These are phyloP conservation scores for Cydia pomonella DNA, from an alignment of 1,140 invertebrate species.

Conservation along the genomic window DNA sequence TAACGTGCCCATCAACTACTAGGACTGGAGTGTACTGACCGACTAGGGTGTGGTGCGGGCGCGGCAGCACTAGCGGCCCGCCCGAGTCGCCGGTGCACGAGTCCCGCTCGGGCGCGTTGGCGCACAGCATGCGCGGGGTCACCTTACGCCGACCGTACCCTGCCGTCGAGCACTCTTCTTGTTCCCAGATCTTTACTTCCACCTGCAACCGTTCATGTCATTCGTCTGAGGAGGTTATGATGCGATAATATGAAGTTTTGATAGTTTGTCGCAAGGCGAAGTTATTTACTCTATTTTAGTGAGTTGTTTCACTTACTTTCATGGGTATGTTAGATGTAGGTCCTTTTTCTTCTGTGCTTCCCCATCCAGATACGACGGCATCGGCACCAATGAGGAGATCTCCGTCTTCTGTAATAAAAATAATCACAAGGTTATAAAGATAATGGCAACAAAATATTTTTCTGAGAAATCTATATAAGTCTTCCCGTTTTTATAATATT, in stretches of 20 bases:
- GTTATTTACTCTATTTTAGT: not conserved
- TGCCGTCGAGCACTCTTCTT: conserved; percentile 67
- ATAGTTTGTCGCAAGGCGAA: not conserved
- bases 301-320: conserved; percentile 61
- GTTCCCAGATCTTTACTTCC: conserved; percentile 71
- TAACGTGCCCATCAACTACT: no score
- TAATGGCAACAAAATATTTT: no score
- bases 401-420: conserved; percentile 75
- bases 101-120: conserved; percentile 85
- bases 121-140: conserved; percentile 90
- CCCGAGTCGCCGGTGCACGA: conserved; percentile 42
- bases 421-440: conserved; percentile 38
- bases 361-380: conserved; percentile 90
- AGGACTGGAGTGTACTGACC: no score
- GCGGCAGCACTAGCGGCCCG: no score
- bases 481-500: no score
- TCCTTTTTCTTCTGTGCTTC: conserved; percentile 84
- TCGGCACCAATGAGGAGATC: conserved; percentile 82
- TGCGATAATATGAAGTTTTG: no score
- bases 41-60: no score
- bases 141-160: conserved; percentile 78
- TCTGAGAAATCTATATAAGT: no score
- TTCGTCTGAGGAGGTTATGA: no score
- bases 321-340: conserved; percentile 82
- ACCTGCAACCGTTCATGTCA: conserved; percentile 52